Percentiles rank a stretch among this genome's conserved stretches.
phyloP scores from a whole-genome alignment of 2,113 vertebrate species.

The Paedocypris sp. region DNA sequence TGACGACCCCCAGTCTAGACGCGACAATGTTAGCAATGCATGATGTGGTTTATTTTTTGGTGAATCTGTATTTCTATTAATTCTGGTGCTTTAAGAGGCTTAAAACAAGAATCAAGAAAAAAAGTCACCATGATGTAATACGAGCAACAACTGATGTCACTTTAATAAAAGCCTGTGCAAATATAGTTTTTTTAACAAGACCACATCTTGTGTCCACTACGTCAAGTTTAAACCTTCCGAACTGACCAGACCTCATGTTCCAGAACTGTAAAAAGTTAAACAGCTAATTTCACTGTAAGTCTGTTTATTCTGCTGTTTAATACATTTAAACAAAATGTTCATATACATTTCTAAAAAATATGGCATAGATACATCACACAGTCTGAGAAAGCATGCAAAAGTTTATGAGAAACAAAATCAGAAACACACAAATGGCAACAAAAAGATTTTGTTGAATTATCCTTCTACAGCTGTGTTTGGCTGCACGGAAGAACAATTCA shows the following conservation, averaged over 20 bases:
- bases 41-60: too few relatives aligned
- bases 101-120: slow-evolving; percentile 16
- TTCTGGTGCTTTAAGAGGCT: slow-evolving; percentile 29
- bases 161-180: slow-evolving; percentile 15
- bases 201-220: background rate
- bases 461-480: background rate
- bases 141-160: slow-evolving; percentile 2
- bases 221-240: background rate
- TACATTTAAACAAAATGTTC: too few relatives aligned
- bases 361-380: too few relatives aligned
- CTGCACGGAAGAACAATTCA: background rate
- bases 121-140: slow-evolving; percentile 17
- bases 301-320: too few relatives aligned
- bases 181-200: slow-evolving; percentile 1
- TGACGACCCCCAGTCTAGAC: background rate
- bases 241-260: too few relatives aligned
- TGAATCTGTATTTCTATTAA: slow-evolving; percentile 26
- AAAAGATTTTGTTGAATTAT: too few relatives aligned
- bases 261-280: background rate
- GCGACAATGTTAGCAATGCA: too few relatives aligned
- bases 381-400: too few relatives aligned
- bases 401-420: background rate
- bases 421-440: background rate
- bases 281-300: too few relatives aligned
- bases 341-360: too few relatives aligned